Evolutionary conservation across 2,113 vertebrate species (phyloP).

Genomic region (Salvator merianae): DNA sequence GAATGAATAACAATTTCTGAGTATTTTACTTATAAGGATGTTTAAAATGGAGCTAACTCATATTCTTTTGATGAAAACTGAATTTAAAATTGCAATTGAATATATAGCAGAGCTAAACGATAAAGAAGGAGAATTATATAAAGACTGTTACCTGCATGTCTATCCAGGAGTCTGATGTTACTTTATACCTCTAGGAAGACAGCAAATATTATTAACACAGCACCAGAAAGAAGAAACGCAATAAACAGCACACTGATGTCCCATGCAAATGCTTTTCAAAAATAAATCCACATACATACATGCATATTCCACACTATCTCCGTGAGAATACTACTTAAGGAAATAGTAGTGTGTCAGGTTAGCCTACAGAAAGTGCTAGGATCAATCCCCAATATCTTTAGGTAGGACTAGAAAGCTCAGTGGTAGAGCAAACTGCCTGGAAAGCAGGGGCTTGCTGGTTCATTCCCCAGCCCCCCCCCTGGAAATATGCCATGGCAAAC

Average conservation of each 20-base stretch:
- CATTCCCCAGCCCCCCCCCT: no score
- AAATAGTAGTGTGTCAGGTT: background rate
- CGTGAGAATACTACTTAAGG: background rate
- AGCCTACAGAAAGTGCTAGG: no score
- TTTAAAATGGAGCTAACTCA: background rate
- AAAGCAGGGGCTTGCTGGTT: no score
- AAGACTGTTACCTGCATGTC: slow-evolving; percentile 72
- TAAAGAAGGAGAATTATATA: background rate
- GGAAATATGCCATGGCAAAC: no score
- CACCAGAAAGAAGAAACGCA: background rate
- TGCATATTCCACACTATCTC: background rate
- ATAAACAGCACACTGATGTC: background rate
- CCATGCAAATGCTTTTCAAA: background rate
- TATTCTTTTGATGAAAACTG: background rate
- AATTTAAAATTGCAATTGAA: background rate
- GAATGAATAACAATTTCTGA: background rate
- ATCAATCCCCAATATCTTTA: no score
- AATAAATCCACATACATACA: background rate
- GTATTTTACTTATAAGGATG: background rate
- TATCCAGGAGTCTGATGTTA: slow-evolving; percentile 76
- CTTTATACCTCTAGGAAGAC: slow-evolving; percentile 77
- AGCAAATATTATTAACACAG: slow-evolving; percentile 5
- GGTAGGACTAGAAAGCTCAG: no score
- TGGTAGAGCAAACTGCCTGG: no score
- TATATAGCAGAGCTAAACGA: no score